Conservation (phyloP, 2,888 invertebrate genomes). For the Perithous albicinctus region DNA sequence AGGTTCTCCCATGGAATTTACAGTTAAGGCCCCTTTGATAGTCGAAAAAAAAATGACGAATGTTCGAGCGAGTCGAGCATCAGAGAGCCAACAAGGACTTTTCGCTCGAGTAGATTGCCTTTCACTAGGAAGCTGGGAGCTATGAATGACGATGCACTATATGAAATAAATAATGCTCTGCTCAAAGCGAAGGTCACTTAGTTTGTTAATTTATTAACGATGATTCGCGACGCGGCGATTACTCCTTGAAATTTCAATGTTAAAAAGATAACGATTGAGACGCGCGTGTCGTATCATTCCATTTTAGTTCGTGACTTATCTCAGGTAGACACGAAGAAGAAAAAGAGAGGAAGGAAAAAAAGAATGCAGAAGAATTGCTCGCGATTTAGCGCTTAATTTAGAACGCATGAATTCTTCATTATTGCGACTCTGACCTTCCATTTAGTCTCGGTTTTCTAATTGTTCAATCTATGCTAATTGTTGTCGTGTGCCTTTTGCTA, state of each 20-base stretch:
- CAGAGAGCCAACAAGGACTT: background rate
- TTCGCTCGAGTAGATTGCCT: background rate
- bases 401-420: background rate
- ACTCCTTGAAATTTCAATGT: slow-evolving; percentile 7
- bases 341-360: background rate
- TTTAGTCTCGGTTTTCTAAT: background rate
- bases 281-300: background rate
- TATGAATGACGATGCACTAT: background rate
- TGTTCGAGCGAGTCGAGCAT: background rate
- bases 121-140: background rate
- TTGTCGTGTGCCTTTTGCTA: background rate
- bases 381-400: background rate
- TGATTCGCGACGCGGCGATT: background rate
- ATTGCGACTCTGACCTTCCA: background rate
- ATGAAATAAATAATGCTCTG: background rate
- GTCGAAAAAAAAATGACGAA: background rate
- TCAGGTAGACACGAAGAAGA: background rate
- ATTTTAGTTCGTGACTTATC: background rate
- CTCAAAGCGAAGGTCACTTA: background rate
- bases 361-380: background rate
- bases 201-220: background rate
- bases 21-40: too few species aligned
- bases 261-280: background rate
- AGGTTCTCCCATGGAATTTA: too few species aligned
- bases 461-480: slow-evolving; percentile 54